Conservation (phyloP, 2,888 invertebrate species). For the Lepidocyrtoides sp. region DNA sequence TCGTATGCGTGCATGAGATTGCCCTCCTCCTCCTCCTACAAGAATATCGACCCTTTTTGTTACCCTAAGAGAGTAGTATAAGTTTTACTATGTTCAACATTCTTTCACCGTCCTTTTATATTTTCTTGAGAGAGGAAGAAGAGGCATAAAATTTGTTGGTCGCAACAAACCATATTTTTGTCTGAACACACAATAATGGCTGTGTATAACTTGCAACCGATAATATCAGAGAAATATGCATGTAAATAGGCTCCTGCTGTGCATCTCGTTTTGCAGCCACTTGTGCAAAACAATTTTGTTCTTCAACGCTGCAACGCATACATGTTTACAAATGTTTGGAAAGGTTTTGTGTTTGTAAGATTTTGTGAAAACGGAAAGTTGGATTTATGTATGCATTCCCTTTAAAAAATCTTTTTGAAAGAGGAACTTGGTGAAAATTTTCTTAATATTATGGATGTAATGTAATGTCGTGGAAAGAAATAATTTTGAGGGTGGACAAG, state of each 20-base stretch:
- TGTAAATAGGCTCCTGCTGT: slow-evolving; percentile 70
- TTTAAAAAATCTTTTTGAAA: too few species aligned
- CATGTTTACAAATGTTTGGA: not conserved
- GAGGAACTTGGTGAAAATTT: not conserved
- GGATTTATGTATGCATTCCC: not conserved
- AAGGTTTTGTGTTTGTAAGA: not conserved
- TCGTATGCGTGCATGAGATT: not conserved
- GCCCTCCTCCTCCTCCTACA: slow-evolving; percentile 44
- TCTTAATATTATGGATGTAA: not conserved
- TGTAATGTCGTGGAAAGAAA: not conserved
- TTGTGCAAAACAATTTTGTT: slow-evolving; percentile 53
- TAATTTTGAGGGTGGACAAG: not conserved
- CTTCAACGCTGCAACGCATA: slow-evolving; percentile 17
- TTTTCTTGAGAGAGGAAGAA: slow-evolving; percentile 3
- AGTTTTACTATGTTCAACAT: not conserved
- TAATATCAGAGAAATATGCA: slow-evolving; percentile 72
- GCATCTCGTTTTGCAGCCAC: slow-evolving; percentile 50
- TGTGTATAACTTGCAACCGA: slow-evolving; percentile 37
- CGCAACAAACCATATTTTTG: slow-evolving; percentile 21
- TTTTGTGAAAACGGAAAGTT: not conserved
- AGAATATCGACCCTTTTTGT: slow-evolving; percentile 37
- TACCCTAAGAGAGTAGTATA: not conserved
- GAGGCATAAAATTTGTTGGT: slow-evolving; percentile 41
- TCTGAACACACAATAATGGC: slow-evolving; percentile 15
- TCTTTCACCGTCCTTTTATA: not conserved